Evolutionary conservation across 2,888 invertebrate species (phyloP), one percentile per base, ranked within the genome.

Genomic region (Muschampia plurimacula): DNA sequence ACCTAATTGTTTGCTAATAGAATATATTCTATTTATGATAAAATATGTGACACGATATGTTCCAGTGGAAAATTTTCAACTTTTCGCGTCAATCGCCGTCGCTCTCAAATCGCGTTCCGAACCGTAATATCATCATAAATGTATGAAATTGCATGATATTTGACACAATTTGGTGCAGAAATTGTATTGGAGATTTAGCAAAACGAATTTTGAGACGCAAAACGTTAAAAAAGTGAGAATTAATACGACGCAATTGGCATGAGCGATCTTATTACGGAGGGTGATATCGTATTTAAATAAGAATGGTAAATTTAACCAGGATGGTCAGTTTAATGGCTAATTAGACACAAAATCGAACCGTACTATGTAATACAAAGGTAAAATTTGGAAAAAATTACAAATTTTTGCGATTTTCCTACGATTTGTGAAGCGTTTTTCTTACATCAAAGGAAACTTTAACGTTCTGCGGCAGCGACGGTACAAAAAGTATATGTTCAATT

Each of bases 231-330:
- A 62, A 55, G 67, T 52, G 5, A 36, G 41, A 62, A 32, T 62
- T 72, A 72, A 67, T 67, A 13, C 72, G 66, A 67, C 60, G 7
- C 59, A 67, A 67, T 66, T 52, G 52, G 32, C 71, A 60, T 66
- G n/a, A 41, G 49, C 66, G 66, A 72, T 72, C 66, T 72, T 12
- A 36, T 72, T 72, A 72, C 71, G 52, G 46, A 72, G 71, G 71
- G 71, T 72, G 66, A 60, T 60, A 72, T 72, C 66, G 66, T 67
- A 41, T 72, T 66, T 62, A 72, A 60, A 39, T 72, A 49, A 13
- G n/a, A 66, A 72, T 60, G 60, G 60, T 67, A 39, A 72, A 66
- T 72, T 72, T 60, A 60, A 8, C 66, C 5, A 22, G 67, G 60
- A 52, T 60, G 41, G 66, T 49, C 36, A 46, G 52, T 66, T 59